Conservation (phyloP, 2,888 invertebrate genomes). For the Eurois occulta region DNA sequence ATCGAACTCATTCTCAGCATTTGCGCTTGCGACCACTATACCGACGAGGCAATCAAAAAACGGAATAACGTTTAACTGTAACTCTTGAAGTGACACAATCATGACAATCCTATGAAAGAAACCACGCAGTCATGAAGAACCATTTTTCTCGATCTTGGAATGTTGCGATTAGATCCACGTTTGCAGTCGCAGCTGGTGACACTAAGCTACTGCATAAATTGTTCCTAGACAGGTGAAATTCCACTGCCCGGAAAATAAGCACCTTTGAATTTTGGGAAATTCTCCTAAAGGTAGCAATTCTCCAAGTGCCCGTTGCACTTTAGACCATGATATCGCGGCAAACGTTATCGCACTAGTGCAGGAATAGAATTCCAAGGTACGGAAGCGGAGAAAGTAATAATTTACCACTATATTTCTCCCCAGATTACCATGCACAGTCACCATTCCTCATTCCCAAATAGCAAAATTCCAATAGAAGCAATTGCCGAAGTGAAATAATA, state of each 20-base stretch:
- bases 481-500: conserved; percentile 57
- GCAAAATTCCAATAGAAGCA: conserved; percentile 45
- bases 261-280: conserved; percentile 41
- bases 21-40: not conserved
- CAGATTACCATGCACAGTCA: conserved; percentile 42
- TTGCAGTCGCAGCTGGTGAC: conserved; percentile 21
- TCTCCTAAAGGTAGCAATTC: conserved; percentile 19
- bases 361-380: conserved; percentile 21
- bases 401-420: conserved; percentile 40
- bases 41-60: not conserved
- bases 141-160: not conserved
- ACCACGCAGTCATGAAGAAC: not conserved
- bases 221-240: conserved; percentile 21
- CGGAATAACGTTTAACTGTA: not conserved
- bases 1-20: not conserved
- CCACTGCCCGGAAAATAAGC: conserved; percentile 28
- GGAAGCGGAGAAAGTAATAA: conserved; percentile 26
- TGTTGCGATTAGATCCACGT: not conserved
- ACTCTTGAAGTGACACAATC: not conserved
- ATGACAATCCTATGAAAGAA: not conserved
- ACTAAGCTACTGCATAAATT: conserved; percentile 48
- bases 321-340: conserved; percentile 13
- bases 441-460: conserved; percentile 39
- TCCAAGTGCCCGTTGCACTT: conserved; percentile 30
- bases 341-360: conserved; percentile 40